These are phyloP conservation scores for Abrostola triplasia DNA, from an alignment of 2,888 invertebrate species.

Conservation along the genomic window DNA sequence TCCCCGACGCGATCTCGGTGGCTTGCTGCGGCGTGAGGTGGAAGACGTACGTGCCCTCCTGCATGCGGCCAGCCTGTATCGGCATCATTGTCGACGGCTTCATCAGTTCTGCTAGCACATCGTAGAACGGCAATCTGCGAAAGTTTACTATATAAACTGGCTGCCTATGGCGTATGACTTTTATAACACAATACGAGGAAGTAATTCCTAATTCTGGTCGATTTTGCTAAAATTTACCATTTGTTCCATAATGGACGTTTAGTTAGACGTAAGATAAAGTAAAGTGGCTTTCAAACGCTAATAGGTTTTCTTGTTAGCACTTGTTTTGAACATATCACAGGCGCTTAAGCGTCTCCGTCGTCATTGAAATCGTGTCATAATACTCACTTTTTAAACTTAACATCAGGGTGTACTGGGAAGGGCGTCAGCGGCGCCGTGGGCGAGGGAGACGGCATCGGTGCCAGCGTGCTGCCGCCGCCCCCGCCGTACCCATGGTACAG, in stretches of 20 bases:
- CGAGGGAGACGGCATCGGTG: slow-evolving; percentile 83
- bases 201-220: too few species aligned
- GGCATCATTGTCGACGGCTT: slow-evolving; percentile 96
- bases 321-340: too few species aligned
- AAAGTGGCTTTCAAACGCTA: too few species aligned
- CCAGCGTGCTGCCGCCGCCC: slow-evolving; percentile 75
- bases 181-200: too few species aligned
- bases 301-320: too few species aligned
- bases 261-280: too few species aligned
- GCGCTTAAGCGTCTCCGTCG: too few species aligned
- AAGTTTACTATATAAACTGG: neutral
- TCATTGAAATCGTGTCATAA: neutral
- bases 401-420: slow-evolving; percentile 97
- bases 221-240: too few species aligned
- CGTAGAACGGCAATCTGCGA: slow-evolving; percentile 95
- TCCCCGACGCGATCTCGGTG: slow-evolving; percentile 95
- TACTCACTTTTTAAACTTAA: slow-evolving; percentile 92
- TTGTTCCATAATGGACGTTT: too few species aligned
- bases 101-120: slow-evolving; percentile 94
- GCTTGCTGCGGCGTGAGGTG: slow-evolving; percentile 97
- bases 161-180: neutral
- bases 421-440: slow-evolving; percentile 84
- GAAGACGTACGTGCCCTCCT: slow-evolving; percentile 95
- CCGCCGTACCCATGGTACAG: slow-evolving; percentile 88
- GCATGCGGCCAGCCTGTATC: slow-evolving; percentile 91